phyloP scores from a whole-genome alignment of 2,888 invertebrate genomes.

The Tenthredo notha region DNA sequence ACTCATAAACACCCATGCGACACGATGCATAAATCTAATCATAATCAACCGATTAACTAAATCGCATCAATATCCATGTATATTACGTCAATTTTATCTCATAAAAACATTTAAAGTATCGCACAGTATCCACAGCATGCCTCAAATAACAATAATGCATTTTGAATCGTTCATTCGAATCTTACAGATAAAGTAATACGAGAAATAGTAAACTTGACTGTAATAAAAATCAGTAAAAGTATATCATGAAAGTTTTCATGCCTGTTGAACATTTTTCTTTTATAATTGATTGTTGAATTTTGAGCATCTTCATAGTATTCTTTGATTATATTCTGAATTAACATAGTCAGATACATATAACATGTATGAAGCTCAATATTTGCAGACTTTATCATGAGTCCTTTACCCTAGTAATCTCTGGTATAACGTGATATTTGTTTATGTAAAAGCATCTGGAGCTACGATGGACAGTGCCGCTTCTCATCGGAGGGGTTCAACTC shows the following conservation, averaged over 20 bases:
- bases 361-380: conserved; percentile 18
- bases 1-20: conserved; percentile 43
- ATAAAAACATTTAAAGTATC: conserved; percentile 15
- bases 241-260: not conserved
- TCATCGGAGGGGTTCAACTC: conserved; percentile 80
- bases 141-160: conserved; percentile 5
- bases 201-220: not conserved
- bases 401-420: not conserved
- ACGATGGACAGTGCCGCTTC: conserved; percentile 77
- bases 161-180: conserved; percentile 38
- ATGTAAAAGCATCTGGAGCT: conserved; percentile 76
- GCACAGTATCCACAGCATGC: conserved; percentile 27
- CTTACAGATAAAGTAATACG: not conserved
- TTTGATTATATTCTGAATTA: not conserved
- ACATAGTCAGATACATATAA: not conserved
- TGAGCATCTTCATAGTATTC: conserved; percentile 19
- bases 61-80: not conserved
- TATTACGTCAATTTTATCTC: not conserved
- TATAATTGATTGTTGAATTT: conserved; percentile 16
- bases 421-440: not conserved
- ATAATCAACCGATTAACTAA: not conserved
- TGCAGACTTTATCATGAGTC: not conserved
- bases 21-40: not conserved
- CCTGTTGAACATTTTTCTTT: conserved; percentile 11
- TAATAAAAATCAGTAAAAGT: conserved; percentile 11